Conservation (phyloP, 2,113 vertebrate genomes). For the Conger conger region DNA sequence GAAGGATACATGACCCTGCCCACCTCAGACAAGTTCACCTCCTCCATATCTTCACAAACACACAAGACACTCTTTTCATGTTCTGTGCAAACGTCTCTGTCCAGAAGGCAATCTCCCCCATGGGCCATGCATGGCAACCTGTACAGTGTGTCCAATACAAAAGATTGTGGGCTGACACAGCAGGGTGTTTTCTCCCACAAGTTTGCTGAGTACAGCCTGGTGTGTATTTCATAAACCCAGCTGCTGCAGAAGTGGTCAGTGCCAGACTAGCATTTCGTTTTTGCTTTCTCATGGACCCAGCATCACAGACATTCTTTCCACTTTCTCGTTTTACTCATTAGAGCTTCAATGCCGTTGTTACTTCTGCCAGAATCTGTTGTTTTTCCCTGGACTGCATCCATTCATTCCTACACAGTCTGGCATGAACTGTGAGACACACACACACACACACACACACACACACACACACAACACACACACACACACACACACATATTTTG, state of each 20-base stretch:
- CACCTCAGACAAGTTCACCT: background rate
- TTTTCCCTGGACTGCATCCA: conserved; percentile 2
- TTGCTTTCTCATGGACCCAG: conserved; percentile 21
- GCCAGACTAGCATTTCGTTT: conserved; percentile 43
- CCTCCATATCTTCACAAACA: background rate
- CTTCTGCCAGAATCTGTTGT: conserved; percentile 13
- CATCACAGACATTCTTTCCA: conserved; percentile 47
- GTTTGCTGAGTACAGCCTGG: background rate
- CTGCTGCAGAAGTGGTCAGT: background rate
- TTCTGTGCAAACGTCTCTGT: background rate
- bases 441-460: background rate
- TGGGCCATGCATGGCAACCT: background rate
- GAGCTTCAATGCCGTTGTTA: conserved; percentile 31
- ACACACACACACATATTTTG: background rate
- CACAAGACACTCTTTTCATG: background rate
- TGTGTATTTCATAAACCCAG: background rate
- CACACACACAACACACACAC: background rate
- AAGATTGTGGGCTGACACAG: background rate
- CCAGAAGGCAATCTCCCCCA: background rate
- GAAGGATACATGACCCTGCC: background rate
- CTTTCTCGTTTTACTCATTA: conserved; percentile 43
- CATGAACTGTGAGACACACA: background rate
- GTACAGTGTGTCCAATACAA: background rate
- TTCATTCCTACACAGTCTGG: background rate
- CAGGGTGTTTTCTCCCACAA: background rate